Conservation (phyloP, 2,888 invertebrate species). For the Rambutsinella grinnellia region DNA sequence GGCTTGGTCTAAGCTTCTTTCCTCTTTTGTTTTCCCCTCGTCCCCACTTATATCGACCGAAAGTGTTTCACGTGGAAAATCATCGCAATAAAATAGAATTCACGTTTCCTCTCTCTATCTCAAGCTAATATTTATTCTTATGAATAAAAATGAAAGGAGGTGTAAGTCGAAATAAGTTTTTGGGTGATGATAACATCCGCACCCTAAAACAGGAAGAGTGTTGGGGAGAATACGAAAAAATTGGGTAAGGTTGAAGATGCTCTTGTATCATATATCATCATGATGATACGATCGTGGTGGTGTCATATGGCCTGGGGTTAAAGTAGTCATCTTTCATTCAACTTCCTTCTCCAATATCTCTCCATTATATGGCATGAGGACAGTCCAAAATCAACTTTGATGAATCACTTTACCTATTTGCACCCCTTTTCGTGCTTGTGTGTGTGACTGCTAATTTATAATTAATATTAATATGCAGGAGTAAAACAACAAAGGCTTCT, state of each 20-base stretch:
- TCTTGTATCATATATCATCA: neutral
- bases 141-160: neutral
- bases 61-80: constrained; percentile 3
- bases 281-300: neutral
- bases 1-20: neutral
- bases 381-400: neutral
- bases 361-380: neutral
- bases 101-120: neutral
- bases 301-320: constrained; percentile 25
- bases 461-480: neutral
- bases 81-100: neutral
- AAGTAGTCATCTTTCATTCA: neutral
- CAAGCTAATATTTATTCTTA: neutral
- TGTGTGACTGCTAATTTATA: neutral
- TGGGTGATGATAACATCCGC: neutral
- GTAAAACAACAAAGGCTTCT: too few species aligned
- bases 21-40: neutral
- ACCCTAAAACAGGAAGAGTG: neutral
- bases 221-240: too few species aligned
- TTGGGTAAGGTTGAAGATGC: neutral
- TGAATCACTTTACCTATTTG: neutral
- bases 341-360: neutral
- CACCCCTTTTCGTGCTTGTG: neutral
- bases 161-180: neutral
- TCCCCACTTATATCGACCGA: neutral